phyloP scores from a whole-genome alignment of 2,113 vertebrate genomes.

The Sialia sialis region DNA sequence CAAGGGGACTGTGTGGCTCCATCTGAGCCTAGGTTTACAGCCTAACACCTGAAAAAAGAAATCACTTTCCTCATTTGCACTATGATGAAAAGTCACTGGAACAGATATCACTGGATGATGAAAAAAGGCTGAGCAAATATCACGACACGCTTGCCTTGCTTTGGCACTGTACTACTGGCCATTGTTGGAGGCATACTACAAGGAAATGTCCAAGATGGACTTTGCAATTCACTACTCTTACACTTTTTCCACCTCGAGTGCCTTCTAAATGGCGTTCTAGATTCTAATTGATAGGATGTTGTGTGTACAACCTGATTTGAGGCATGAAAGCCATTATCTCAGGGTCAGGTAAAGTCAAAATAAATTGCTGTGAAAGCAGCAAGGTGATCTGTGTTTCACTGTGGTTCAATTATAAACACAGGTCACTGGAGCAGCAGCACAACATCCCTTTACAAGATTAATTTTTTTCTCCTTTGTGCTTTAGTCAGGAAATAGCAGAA shows the following conservation, averaged over 20 bases:
- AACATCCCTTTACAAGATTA: background rate
- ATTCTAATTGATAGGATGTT: background rate
- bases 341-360: background rate
- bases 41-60: background rate
- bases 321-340: background rate
- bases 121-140: background rate
- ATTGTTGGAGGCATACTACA: background rate
- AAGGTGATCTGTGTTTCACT: background rate
- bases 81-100: background rate
- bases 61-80: background rate
- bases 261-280: background rate
- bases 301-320: background rate
- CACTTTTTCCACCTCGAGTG: background rate
- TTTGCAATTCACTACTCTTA: background rate
- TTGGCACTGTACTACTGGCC: background rate
- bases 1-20: background rate
- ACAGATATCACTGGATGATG: background rate
- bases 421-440: background rate
- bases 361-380: background rate
- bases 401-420: background rate
- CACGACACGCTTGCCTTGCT: background rate
- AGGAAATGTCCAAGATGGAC: background rate
- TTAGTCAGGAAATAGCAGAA: background rate
- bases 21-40: background rate
- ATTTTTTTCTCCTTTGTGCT: background rate